Evolutionary conservation across 2,113 vertebrate genomes (phyloP), one percentile per base, ranked within the genome.

Genomic region (Phycodurus eques): DNA sequence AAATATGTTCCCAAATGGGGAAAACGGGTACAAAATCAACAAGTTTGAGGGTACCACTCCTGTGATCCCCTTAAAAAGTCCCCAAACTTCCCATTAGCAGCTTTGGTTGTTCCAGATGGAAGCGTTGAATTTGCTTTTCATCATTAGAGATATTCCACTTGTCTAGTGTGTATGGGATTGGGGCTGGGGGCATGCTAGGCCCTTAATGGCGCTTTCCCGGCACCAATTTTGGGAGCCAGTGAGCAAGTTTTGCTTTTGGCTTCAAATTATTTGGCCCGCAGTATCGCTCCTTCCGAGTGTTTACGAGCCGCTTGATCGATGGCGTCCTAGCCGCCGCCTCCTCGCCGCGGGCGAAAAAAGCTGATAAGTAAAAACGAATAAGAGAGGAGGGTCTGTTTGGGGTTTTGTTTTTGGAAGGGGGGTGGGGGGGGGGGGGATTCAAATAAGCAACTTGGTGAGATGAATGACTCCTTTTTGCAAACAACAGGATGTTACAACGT

Each of bases 241-340:
- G 63, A 66, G 63, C 63, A 47, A 42, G 39, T 46, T 47, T 44
- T 1, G 6, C 63, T 35, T 31, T 35, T 35, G 59, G 59, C 43
- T 47, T n/a, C 63, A 66, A 46, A 66, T 65, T 11, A 47, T 65
- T 65, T 65, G 42, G 63, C 63, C 43, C 43, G 12, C n/a, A 33
- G 63, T 46, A 20, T 66, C n/a, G 43, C 63, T 61, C 59, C 59
- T 66, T 46, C n/a, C n/a, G 12, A 66, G 63, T 27, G 39, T 66
- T 66, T 66, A 66, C 43, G n/a, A 66, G 63, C 63, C 43, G 43
- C 63, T 47, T 66, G 63, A 66, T 66, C 33, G 63, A 66, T 66
- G 63, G 43, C 63, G 63, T 44, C 63, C 31, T 35, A 5, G 63
- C 42, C 63, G 43, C n/a, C 62, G 42, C 39, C 35, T 43, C 62